phyloP scores from a whole-genome alignment of 2,888 invertebrate species.

The Criorhina ranunculi region DNA sequence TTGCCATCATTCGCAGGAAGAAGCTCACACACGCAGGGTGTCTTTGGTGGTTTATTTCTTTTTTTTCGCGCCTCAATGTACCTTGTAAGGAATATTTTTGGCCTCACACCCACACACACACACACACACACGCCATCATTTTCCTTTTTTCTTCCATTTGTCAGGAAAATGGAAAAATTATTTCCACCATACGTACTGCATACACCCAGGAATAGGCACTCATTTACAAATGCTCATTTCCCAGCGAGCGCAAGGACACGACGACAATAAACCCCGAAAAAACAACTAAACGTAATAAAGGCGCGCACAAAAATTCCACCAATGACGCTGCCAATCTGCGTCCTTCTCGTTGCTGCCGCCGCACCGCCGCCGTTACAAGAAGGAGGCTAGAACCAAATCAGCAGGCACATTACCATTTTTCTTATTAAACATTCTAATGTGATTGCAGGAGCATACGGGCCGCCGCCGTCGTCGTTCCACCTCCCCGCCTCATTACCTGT shows the following conservation, averaged over 20 bases:
- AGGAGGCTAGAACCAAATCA: slow-evolving; percentile 50
- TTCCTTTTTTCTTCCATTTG: slow-evolving; percentile 49
- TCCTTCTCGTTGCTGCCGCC: too few relatives aligned
- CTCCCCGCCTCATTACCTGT: slow-evolving; percentile 66
- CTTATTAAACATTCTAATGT: slow-evolving; percentile 72
- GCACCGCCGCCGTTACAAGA: slow-evolving; percentile 1
- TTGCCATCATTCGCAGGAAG: neutral
- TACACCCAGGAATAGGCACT: slow-evolving; percentile 44
- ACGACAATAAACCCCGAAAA: slow-evolving; percentile 68
- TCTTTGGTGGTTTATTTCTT: neutral
- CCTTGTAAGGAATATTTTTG: neutral
- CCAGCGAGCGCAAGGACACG: slow-evolving; percentile 62
- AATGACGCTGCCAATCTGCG: slow-evolving; percentile 19
- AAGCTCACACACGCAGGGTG: neutral
- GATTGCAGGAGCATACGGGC: slow-evolving; percentile 59
- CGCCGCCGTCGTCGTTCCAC: neutral
- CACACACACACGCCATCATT: slow-evolving; percentile 32
- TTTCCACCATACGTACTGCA: slow-evolving; percentile 21
- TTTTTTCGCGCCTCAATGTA: slow-evolving; percentile 19
- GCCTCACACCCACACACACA: neutral
- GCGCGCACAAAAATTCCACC: slow-evolving; percentile 50
- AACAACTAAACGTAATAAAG: slow-evolving; percentile 70
- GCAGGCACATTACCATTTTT: slow-evolving; percentile 70
- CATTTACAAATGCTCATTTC: slow-evolving; percentile 74
- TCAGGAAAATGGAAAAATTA: slow-evolving; percentile 49